Evolutionary conservation across 2,113 vertebrate genomes (phyloP).

Genomic region (Geococcyx californianus): DNA sequence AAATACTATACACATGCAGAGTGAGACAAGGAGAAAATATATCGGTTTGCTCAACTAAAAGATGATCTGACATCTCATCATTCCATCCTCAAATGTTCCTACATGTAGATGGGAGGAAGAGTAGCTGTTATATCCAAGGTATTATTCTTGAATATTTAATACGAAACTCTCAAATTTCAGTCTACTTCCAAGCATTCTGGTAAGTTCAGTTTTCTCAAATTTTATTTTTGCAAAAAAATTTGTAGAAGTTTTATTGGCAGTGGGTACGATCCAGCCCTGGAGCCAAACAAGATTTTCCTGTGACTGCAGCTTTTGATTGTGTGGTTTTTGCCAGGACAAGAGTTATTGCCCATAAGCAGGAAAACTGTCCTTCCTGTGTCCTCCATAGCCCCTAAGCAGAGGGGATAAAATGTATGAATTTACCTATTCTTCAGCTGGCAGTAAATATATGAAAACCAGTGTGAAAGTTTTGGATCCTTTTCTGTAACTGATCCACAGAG

Average conservation of each 20-base stretch:
- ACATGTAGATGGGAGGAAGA: not conserved
- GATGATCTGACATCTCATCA: not conserved
- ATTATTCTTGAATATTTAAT: not conserved
- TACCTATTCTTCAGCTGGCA: not conserved
- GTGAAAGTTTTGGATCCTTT: not conserved
- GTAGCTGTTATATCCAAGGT: not conserved
- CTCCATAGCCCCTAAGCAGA: not conserved
- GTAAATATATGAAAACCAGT: not conserved
- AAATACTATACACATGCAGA: not conserved
- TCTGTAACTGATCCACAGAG: not conserved
- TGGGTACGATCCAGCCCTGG: not conserved
- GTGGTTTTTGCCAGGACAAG: not conserved
- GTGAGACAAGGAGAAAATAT: not conserved
- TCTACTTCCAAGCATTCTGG: not conserved
- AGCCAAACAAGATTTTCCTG: not conserved
- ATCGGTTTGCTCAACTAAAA: not conserved
- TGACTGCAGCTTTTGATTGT: constrained; percentile 1
- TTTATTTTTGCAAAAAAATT: not conserved
- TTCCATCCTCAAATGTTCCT: not conserved
- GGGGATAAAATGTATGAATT: not conserved
- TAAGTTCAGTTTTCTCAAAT: not conserved
- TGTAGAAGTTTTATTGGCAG: not conserved
- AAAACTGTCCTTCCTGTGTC: not conserved
- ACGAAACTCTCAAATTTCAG: not conserved
- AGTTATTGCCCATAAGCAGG: not conserved